Base-by-base conservation (phyloP, 2,797 vertebrate genomes). In the Takifugu rubripes region DNA sequence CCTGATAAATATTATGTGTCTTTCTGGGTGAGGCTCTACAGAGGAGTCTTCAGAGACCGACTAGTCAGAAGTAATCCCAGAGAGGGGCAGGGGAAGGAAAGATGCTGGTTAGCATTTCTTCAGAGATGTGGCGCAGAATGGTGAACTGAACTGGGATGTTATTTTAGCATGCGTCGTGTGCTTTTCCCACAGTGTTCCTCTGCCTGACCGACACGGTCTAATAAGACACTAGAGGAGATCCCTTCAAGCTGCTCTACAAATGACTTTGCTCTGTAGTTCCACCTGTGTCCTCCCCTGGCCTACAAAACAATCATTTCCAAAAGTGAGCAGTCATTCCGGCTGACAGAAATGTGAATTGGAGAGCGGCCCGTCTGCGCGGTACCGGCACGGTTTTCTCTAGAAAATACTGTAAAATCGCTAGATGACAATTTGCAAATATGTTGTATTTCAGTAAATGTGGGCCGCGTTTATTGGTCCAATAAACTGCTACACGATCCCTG, bases 11-110 rank as follows among this genome's bases (percentile, higher is more conserved):
- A 85, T 84, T 77, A 78, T 81, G 85, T 84, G 74, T 82, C 75
- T 84, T 80, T 86, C 72, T 82, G 85, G 79, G 75, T 74, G 78
- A 72, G 70, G 74, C 72, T 60, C 70, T 60, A 77, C 64, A 65
- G 77, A 81, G 69, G 62, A 77, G 69, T 67, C 81, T 88, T 87
- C 80, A 75, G 83, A 83, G 86, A 83, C 75, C 60, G 82, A 87
- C 82, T 87, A 83, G 86, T 88, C 87, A 79, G 83, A 87, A 87
- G 84, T 84, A 77, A 86, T 87, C 85, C 86, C 86, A 71, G 66
- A 79, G 84, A 86, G 86, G 82, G 86, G 80, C 60, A 3, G 75
- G 66, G 64, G 72, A 78, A 69, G 75, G 79, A 86, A 83, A 86
- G 76, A 84, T 69, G 85, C 79, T 80, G 71, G 78, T 87, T 84